A percentile compares a stretch with the other conserved stretches of the same genome.
Conservation (phyloP, 1,140 invertebrate genomes). For the Sarcophaga peregrina region DNA sequence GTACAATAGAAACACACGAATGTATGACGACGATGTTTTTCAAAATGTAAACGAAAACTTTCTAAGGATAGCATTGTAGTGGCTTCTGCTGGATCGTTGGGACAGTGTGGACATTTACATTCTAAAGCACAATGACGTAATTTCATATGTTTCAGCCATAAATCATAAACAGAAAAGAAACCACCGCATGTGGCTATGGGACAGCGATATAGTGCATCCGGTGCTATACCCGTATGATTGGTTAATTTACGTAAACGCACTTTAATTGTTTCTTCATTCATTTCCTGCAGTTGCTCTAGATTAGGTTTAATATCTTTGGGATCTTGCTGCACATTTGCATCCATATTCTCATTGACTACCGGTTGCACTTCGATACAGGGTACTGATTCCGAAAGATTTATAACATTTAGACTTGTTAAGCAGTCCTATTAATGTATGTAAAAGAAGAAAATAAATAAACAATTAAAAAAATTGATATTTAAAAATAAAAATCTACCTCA, state of each 20-base stretch:
- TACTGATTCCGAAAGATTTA: background rate
- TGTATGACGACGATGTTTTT: constrained; percentile 39
- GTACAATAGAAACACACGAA: constrained; percentile 38
- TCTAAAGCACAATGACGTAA: constrained; percentile 33
- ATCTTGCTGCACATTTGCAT: background rate
- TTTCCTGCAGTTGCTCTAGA: constrained; percentile 30
- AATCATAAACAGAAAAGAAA: constrained; percentile 42
- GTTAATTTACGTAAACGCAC: constrained; percentile 30
- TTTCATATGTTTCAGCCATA: constrained; percentile 37
- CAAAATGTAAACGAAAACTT: constrained; percentile 33
- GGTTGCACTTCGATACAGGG: background rate
- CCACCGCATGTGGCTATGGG: constrained; percentile 29
- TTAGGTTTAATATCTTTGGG: constrained; percentile 31
- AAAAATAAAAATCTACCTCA: background rate
- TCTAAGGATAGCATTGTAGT: background rate
- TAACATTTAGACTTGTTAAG: background rate
- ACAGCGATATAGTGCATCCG: constrained; percentile 38
- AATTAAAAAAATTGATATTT: background rate
- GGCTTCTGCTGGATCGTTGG: background rate
- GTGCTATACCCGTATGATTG: constrained; percentile 13
- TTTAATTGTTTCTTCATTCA: constrained; percentile 23
- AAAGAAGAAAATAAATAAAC: background rate
- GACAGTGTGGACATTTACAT: constrained; percentile 38
- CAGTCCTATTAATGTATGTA: background rate
- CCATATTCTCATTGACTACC: background rate